Conservation (phyloP, 1,140 invertebrate genomes). For the Bombus cullumanus region DNA sequence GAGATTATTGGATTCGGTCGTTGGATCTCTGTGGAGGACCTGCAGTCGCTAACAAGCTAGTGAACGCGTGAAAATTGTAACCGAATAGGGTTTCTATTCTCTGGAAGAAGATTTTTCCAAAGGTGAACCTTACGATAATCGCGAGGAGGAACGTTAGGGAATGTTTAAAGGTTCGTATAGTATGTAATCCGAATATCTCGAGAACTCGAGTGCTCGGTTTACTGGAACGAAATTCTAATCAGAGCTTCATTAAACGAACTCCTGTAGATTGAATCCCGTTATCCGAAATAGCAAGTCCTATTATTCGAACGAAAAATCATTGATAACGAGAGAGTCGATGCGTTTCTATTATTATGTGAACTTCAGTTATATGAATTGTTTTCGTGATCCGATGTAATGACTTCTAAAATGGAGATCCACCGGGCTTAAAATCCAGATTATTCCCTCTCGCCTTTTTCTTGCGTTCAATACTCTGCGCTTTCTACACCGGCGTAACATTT, state of each 20-base stretch:
- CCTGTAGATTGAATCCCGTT: neutral
- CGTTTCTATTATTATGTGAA: neutral
- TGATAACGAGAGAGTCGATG: neutral
- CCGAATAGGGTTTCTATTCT: neutral
- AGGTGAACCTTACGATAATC: neutral
- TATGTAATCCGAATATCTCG: neutral
- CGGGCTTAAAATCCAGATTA: neutral
- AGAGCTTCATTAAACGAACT: neutral
- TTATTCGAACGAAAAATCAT: neutral
- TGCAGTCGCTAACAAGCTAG: neutral
- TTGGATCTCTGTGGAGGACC: neutral
- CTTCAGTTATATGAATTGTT: neutral
- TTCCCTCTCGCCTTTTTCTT: neutral
- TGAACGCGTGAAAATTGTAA: neutral
- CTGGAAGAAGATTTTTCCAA: neutral
- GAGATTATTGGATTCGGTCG: neutral
- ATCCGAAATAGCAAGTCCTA: neutral
- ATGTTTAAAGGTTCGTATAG: neutral
- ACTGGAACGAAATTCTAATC: neutral
- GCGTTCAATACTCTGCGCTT: neutral
- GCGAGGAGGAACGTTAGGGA: neutral
- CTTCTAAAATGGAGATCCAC: neutral
- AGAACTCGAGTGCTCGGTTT: neutral
- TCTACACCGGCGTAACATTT: too few species aligned
- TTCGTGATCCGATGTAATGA: neutral